phyloP scores from a whole-genome alignment of 2,797 vertebrate species.

The Gallinago solitaria region DNA sequence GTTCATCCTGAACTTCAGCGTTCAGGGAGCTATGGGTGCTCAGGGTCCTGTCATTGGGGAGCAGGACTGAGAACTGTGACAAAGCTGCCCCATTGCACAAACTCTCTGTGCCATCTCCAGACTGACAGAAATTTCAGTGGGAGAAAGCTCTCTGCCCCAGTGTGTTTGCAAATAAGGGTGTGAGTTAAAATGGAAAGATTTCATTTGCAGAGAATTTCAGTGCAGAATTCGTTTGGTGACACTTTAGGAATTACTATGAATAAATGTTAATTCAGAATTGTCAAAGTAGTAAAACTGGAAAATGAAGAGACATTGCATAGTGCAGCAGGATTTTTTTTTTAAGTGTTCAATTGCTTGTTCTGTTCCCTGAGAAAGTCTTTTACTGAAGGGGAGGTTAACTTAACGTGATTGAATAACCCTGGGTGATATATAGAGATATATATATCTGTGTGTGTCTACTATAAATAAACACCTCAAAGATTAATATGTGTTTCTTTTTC shows the following conservation, averaged over 20 bases:
- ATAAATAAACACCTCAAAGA: slow-evolving; percentile 41
- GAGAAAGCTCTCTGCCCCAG: neutral
- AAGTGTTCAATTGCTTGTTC: neutral
- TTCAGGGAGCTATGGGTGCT: neutral
- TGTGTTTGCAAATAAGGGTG: neutral
- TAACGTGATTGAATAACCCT: slow-evolving; percentile 15
- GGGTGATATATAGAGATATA: neutral
- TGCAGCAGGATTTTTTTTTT: neutral
- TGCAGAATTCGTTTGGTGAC: neutral
- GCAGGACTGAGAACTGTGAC: neutral
- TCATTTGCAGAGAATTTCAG: neutral
- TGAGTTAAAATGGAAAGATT: neutral
- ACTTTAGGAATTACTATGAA: neutral
- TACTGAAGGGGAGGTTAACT: slow-evolving; percentile 2
- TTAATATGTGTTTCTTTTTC: slow-evolving; percentile 34
- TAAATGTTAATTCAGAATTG: slow-evolving; percentile 33
- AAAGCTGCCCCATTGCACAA: neutral
- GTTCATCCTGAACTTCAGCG: neutral
- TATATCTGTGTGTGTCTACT: neutral
- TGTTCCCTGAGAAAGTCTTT: slow-evolving; percentile 6
- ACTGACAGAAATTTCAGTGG: neutral
- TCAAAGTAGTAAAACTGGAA: slow-evolving; percentile 21
- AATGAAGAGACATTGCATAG: neutral
- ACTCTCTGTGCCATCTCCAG: neutral
- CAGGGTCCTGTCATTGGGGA: neutral